Evolutionary conservation across 2,113 vertebrate genomes (phyloP).

Genomic region (Sebastes fasciatus): DNA sequence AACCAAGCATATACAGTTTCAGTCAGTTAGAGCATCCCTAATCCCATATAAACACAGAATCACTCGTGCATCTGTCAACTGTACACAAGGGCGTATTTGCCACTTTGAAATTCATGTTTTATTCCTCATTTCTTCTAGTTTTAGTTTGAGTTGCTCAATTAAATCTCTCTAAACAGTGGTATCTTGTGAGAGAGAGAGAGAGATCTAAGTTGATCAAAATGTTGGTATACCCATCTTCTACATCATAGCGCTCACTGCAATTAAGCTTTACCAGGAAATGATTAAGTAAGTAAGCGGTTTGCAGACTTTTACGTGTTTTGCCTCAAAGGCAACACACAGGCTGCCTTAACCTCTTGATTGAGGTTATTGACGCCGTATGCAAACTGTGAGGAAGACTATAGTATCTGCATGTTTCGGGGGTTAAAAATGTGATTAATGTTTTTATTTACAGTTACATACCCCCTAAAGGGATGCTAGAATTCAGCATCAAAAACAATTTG

Average conservation of each 20-base stretch:
- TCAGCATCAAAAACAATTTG: not conserved
- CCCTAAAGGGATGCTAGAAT: not conserved
- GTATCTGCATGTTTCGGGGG: not conserved
- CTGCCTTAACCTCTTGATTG: not conserved
- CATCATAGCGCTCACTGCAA: not conserved
- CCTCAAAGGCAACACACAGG: not conserved
- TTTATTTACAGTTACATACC: not conserved
- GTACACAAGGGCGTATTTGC: not conserved
- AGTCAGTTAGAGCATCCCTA: slow-evolving; percentile 9
- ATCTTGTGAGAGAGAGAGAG: not conserved
- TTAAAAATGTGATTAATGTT: not conserved
- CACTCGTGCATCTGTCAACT: not conserved
- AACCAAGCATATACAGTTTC: slow-evolving; percentile 15
- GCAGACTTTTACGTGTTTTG: not conserved
- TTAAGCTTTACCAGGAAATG: not conserved
- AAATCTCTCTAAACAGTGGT: not conserved
- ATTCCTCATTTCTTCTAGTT: not conserved
- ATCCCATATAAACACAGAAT: slow-evolving; percentile 1
- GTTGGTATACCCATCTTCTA: not conserved
- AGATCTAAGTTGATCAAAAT: not conserved
- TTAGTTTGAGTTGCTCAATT: not conserved
- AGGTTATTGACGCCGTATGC: not conserved
- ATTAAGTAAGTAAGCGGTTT: too few species aligned
- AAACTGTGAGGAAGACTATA: not conserved
- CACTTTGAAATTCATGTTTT: not conserved